Percentiles rank a stretch among this genome's conserved stretches.
These are phyloP conservation scores for Anastatus disparis DNA, from an alignment of 1,140 invertebrate species.

Conservation along the genomic window DNA sequence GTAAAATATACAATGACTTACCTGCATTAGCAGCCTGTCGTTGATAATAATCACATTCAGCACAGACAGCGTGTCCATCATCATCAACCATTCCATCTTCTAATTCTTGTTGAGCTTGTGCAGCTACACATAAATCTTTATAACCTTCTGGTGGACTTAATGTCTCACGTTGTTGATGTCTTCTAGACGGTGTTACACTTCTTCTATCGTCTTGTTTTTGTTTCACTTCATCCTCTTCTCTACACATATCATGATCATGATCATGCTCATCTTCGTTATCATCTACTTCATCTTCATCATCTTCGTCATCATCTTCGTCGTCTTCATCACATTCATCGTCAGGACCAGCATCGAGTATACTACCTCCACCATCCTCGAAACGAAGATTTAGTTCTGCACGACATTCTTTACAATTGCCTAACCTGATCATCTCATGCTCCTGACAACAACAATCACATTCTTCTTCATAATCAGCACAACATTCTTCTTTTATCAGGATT, in stretches of 20 bases:
- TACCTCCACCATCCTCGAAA: constrained; percentile 49
- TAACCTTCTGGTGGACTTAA: constrained; percentile 87
- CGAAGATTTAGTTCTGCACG: constrained; percentile 60
- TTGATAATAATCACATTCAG: constrained; percentile 55
- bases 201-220: background rate
- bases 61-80: constrained; percentile 39
- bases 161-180: constrained; percentile 72
- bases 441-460: constrained; percentile 78
- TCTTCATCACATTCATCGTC: constrained; percentile 70
- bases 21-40: constrained; percentile 44
- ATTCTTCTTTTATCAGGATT: constrained; percentile 85
- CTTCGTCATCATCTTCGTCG: constrained; percentile 59
- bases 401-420: constrained; percentile 70
- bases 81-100: constrained; percentile 52
- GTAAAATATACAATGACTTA: constrained; percentile 45
- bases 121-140: constrained; percentile 73
- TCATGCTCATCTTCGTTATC: constrained; percentile 46
- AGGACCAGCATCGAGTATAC: constrained; percentile 43
- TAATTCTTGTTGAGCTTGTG: constrained; percentile 41
- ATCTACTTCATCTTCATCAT: constrained; percentile 68
- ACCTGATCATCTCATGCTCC: constrained; percentile 75
- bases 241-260: too few species aligned
- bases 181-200: constrained; percentile 45
- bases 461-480: constrained; percentile 81
- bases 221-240: constrained; percentile 43